These are phyloP conservation scores for Tachuris rubrigastra DNA, from an alignment of 2,113 vertebrate species.

Conservation along the genomic window DNA sequence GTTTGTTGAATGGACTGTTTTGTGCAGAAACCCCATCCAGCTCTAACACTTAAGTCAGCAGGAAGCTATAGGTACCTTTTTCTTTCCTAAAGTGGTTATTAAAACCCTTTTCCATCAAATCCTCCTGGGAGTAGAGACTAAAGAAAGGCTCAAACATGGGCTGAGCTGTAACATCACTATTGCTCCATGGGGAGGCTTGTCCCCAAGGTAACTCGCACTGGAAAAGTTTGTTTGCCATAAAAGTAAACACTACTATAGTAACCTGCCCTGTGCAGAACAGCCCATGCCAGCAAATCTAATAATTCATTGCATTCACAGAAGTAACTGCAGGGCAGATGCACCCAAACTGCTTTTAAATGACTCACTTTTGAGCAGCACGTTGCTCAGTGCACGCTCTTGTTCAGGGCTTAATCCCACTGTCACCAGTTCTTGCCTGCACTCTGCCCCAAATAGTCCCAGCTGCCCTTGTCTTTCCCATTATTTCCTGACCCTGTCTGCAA, in stretches of 20 bases:
- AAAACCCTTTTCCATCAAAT: neutral
- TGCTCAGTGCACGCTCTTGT: neutral
- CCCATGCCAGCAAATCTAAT: neutral
- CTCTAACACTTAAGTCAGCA: neutral
- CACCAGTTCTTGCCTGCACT: neutral
- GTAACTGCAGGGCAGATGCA: slow-evolving; percentile 9
- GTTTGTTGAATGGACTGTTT: neutral
- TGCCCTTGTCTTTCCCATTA: neutral
- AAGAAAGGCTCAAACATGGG: neutral
- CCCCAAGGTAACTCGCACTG: neutral
- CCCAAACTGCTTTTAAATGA: slow-evolving; percentile 4
- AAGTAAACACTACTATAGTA: slow-evolving; percentile 64
- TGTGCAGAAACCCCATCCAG: neutral
- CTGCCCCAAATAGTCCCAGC: neutral
- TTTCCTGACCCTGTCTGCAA: neutral
- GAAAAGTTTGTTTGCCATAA: slow-evolving; percentile 40
- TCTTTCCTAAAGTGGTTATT: neutral
- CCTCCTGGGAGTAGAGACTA: neutral
- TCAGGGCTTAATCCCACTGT: neutral
- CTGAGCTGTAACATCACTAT: neutral
- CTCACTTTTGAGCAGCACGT: neutral
- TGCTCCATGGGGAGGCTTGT: neutral
- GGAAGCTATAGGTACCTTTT: neutral
- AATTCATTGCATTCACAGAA: neutral
- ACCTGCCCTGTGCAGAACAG: neutral